Percentiles rank a stretch among this genome's conserved stretches.
These are phyloP conservation scores for Malurus elegans DNA, from an alignment of 2,113 vertebrate genomes.

Conservation along the genomic window DNA sequence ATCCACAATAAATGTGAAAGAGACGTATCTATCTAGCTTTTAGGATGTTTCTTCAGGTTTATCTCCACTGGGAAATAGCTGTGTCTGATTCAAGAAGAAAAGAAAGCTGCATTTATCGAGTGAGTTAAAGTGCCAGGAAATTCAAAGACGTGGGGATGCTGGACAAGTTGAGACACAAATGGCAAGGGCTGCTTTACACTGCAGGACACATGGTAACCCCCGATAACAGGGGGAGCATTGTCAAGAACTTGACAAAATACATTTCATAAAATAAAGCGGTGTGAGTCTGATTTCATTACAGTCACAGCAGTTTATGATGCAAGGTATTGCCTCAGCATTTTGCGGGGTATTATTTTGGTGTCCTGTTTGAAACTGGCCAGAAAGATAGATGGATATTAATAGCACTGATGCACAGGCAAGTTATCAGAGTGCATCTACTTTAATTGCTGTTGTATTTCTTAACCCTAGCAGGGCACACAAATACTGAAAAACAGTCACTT, in stretches of 20 bases:
- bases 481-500: not conserved
- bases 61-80: not conserved
- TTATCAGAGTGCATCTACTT: conserved; percentile 18
- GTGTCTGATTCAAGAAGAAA: not conserved
- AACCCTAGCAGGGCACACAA: not conserved
- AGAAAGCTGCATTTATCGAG: not conserved
- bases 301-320: not conserved
- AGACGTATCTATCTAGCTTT: conserved; percentile 27
- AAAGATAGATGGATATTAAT: conserved; percentile 5
- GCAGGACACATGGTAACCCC: not conserved
- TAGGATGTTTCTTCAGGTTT: conserved; percentile 48
- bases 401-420: not conserved
- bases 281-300: not conserved
- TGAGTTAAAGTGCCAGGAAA: conserved; percentile 1
- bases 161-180: not conserved
- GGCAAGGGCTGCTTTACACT: not conserved
- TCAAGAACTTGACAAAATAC: not conserved
- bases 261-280: not conserved
- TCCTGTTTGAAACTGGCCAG: not conserved
- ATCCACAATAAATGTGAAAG: conserved; percentile 29
- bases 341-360: not conserved
- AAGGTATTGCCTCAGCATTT: not conserved
- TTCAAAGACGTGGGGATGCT: not conserved
- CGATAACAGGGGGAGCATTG: not conserved
- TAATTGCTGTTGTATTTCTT: conserved; percentile 21